A percentile compares a stretch with the other conserved stretches of the same genome.
Evolutionary conservation across 2,888 invertebrate genomes (phyloP).

Genomic region (Synanthedon vespiformis): DNA sequence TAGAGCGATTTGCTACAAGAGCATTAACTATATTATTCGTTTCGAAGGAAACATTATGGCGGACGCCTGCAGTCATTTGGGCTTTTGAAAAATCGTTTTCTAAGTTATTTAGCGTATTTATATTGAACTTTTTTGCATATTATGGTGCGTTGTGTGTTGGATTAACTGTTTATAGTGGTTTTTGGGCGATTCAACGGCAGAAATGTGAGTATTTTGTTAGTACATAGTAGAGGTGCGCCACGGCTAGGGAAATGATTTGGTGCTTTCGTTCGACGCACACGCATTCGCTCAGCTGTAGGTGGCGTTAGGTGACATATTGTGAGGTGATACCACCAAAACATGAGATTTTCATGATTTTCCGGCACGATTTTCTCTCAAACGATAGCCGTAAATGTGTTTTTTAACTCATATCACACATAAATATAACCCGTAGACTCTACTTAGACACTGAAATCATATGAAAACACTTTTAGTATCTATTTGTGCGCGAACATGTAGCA

Average conservation of each 20-base stretch:
- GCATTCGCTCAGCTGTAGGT: slow-evolving; percentile 69
- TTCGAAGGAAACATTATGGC: slow-evolving; percentile 73
- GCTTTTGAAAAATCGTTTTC: slow-evolving; percentile 72
- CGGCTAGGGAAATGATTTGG: slow-evolving; percentile 72
- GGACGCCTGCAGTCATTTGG: slow-evolving; percentile 69
- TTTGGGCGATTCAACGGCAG: slow-evolving; percentile 60
- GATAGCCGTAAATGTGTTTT: slow-evolving; percentile 32
- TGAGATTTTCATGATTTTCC: slow-evolving; percentile 68
- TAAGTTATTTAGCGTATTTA: slow-evolving; percentile 68
- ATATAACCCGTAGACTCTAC: background rate
- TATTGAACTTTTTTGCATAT: slow-evolving; percentile 71
- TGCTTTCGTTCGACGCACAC: slow-evolving; percentile 71
- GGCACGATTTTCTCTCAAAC: slow-evolving; percentile 52
- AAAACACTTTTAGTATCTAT: slow-evolving; percentile 29
- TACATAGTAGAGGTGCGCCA: slow-evolving; percentile 70
- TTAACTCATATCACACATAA: slow-evolving; percentile 4
- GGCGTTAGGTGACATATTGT: slow-evolving; percentile 61
- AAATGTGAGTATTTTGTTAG: slow-evolving; percentile 67
- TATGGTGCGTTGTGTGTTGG: slow-evolving; percentile 64
- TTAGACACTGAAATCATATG: slow-evolving; percentile 10
- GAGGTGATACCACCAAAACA: slow-evolving; percentile 56
- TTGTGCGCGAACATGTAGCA: slow-evolving; percentile 53
- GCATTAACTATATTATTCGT: slow-evolving; percentile 72
- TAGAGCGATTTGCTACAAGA: slow-evolving; percentile 70
- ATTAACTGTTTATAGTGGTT: slow-evolving; percentile 64